Percentiles rank a stretch among this genome's conserved stretches.
Conservation (phyloP, 2,113 vertebrate species). For the Sturnus vulgaris region DNA sequence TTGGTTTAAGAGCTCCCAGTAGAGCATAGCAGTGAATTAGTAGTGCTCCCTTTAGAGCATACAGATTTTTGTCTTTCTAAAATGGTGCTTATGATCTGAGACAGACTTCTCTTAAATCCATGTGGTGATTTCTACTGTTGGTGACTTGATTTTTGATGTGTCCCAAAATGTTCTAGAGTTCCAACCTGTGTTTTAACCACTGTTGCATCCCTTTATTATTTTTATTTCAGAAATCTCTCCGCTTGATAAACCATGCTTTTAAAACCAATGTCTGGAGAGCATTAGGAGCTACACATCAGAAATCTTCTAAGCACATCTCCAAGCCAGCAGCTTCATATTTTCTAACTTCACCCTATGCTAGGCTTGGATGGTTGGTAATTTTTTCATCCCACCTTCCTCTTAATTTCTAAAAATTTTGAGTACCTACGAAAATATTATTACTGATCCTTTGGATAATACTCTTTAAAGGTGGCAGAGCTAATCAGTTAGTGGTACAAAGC, state of each 20-base stretch:
- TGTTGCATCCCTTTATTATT: neutral
- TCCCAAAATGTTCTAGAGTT: neutral
- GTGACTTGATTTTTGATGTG: neutral
- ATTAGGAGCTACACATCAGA: neutral
- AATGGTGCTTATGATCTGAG: neutral
- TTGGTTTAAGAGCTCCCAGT: neutral
- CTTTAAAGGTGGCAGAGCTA: neutral
- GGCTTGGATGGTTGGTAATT: slow-evolving; percentile 76
- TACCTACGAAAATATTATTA: neutral
- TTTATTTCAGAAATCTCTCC: slow-evolving; percentile 66
- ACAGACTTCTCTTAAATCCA: neutral
- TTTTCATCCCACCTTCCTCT: neutral
- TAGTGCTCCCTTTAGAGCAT: neutral
- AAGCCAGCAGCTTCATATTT: slow-evolving; percentile 69
- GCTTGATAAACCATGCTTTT: slow-evolving; percentile 42
- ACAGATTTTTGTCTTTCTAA: neutral
- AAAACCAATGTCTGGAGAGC: neutral
- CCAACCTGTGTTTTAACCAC: neutral
- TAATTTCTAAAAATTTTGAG: neutral
- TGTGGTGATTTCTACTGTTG: neutral
- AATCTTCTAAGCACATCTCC: slow-evolving; percentile 46
- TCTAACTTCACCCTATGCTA: slow-evolving; percentile 66
- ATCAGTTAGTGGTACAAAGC: neutral
- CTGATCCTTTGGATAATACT: neutral
- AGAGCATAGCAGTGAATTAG: neutral